Conservation (phyloP, 1,140 invertebrate genomes). For the Habropoda laboriosa region DNA sequence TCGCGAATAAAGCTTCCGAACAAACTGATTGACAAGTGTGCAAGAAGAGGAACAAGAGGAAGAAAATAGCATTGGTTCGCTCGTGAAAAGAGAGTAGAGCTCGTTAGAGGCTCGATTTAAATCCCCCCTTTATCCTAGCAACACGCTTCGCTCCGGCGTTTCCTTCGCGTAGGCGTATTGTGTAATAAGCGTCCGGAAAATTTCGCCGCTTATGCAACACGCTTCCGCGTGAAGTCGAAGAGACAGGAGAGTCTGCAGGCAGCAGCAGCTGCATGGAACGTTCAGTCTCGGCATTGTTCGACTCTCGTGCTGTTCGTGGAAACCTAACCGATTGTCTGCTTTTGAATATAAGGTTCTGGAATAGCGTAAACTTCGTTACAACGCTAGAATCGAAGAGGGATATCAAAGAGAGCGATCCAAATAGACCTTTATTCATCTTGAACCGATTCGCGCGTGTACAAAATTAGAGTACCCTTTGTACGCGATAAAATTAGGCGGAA, state of each 20-base stretch:
- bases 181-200: slow-evolving; percentile 37
- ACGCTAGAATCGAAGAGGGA: too few species aligned
- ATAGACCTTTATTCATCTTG: too few species aligned
- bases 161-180: slow-evolving; percentile 22
- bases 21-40: too few species aligned
- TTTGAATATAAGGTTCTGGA: background rate
- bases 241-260: too few species aligned
- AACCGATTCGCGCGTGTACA: too few species aligned
- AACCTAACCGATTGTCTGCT: background rate
- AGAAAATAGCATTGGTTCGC: too few species aligned
- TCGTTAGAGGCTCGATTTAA: background rate
- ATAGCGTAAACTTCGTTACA: too few species aligned
- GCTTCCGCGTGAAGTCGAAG: slow-evolving; percentile 3
- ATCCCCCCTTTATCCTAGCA: background rate
- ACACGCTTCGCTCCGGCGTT: background rate
- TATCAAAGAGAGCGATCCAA: too few species aligned
- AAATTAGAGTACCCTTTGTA: too few species aligned
- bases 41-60: too few species aligned
- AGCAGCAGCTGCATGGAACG: background rate
- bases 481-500: background rate
- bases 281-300: slow-evolving; percentile 13
- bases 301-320: background rate
- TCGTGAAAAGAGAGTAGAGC: too few species aligned
- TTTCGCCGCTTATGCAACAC: slow-evolving; percentile 24
- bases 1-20: too few species aligned